Percentiles rank a stretch among this genome's conserved stretches.
These are phyloP conservation scores for Papilio xuthus DNA, from an alignment of 1,140 invertebrate species.

Conservation along the genomic window DNA sequence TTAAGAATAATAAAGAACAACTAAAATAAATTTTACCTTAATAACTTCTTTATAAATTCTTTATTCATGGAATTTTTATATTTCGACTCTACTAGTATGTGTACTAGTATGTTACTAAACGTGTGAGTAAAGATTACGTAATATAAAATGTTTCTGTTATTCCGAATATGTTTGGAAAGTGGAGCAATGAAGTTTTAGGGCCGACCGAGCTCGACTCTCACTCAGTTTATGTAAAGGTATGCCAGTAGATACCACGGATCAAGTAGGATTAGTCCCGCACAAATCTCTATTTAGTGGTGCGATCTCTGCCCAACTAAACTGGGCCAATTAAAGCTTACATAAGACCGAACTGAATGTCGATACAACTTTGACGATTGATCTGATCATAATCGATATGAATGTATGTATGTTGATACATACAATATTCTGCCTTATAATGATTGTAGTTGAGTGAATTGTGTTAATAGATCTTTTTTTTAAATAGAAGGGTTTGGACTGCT, in stretches of 20 bases:
- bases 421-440: no score
- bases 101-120: neutral
- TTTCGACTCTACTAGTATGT: no score
- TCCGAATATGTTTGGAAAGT: neutral
- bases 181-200: slow-evolving; percentile 32
- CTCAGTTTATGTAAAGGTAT: slow-evolving; percentile 69
- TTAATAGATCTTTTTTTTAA: no score
- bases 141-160: slow-evolving; percentile 24
- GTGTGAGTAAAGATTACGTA: neutral
- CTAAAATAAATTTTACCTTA: no score
- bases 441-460: no score
- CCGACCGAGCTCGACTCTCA: slow-evolving; percentile 26
- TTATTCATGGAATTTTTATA: no score
- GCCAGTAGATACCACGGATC: slow-evolving; percentile 67
- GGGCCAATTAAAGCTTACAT: slow-evolving; percentile 77
- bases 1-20: no score
- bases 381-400: neutral
- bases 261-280: slow-evolving; percentile 69
- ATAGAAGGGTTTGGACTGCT: no score
- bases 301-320: slow-evolving; percentile 71
- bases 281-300: slow-evolving; percentile 78
- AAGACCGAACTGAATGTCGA: slow-evolving; percentile 60
- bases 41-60: no score
- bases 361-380: slow-evolving; percentile 41
- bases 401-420: no score